These are phyloP conservation scores for Hedya salicella DNA, from an alignment of 2,888 invertebrate genomes.

Conservation along the genomic window DNA sequence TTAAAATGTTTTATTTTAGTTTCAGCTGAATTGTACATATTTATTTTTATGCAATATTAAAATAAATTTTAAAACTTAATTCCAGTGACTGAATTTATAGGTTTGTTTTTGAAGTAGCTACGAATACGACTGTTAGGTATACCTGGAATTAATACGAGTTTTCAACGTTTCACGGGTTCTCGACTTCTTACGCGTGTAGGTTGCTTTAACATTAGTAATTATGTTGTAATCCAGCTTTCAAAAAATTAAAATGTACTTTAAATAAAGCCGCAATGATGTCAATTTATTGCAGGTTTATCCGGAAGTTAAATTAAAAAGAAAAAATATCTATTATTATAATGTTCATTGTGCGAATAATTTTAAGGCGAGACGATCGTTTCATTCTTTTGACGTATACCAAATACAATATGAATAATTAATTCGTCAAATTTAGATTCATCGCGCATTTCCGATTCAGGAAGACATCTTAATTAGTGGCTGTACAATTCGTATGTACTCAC, in stretches of 20 bases:
- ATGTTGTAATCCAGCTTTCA: no score
- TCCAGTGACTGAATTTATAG: slow-evolving; percentile 10
- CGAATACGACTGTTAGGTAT: background rate
- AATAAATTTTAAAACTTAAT: no score
- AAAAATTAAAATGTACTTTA: no score
- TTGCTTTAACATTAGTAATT: background rate
- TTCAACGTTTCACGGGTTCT: background rate
- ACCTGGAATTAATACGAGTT: background rate
- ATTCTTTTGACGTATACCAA: background rate
- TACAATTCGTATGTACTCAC: slow-evolving; percentile 57
- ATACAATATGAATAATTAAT: slow-evolving; percentile 6
- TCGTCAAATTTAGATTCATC: slow-evolving; percentile 31
- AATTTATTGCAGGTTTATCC: no score
- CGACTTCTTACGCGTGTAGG: background rate
- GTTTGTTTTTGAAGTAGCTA: background rate
- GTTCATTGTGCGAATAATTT: no score
- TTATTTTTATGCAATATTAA: no score
- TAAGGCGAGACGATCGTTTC: background rate
- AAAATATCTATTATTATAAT: no score
- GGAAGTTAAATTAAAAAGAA: no score
- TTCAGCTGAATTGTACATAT: no score
- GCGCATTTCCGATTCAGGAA: slow-evolving; percentile 28
- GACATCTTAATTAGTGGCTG: slow-evolving; percentile 73
- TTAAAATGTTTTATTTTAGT: no score
- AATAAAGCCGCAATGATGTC: no score